Percentiles rank a stretch among this genome's conserved stretches.
Conservation (phyloP, 2,113 vertebrate genomes). For the Centropus unirufus region DNA sequence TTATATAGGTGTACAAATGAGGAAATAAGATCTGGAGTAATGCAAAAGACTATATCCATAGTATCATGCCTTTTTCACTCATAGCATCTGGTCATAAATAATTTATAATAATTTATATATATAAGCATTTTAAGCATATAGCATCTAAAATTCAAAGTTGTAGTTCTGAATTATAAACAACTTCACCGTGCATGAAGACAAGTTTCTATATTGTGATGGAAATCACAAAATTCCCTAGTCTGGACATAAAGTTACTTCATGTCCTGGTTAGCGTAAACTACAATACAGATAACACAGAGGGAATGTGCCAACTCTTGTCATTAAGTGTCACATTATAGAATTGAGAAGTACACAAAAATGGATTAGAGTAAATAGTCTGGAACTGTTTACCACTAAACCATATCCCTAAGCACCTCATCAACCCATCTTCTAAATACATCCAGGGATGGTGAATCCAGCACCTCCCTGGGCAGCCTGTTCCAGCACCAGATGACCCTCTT, state of each 20-base stretch:
- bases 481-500: no score
- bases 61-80: neutral
- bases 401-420: no score
- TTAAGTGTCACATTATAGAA: neutral
- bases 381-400: neutral
- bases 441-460: no score
- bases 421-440: no score
- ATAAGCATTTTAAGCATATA: neutral
- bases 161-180: neutral
- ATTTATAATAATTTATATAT: neutral
- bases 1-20: neutral
- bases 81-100: neutral
- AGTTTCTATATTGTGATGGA: neutral
- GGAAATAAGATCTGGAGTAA: neutral
- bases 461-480: no score
- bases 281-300: neutral
- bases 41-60: neutral
- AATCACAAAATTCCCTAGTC: neutral
- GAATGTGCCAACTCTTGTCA: neutral
- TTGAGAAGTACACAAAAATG: fast-evolving
- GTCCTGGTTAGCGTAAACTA: neutral
- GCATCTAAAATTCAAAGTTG: neutral
- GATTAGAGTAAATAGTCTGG: neutral
- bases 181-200: neutral
- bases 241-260: neutral